These are phyloP conservation scores for Zapus hudsonius DNA, from an alignment of 2,113 vertebrate species.

Conservation along the genomic window DNA sequence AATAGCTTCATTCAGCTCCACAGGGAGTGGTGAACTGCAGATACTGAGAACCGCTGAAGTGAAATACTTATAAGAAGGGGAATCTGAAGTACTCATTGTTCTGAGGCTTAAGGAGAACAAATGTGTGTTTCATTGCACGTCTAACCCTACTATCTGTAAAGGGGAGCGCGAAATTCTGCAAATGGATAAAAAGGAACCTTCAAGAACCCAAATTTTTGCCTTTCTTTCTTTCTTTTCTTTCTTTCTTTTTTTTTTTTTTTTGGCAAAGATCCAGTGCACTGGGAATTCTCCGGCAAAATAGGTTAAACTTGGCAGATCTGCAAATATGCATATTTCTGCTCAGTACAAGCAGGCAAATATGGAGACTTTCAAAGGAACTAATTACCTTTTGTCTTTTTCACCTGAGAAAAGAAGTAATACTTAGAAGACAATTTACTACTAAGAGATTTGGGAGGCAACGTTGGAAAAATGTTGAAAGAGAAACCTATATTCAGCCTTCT, in stretches of 20 bases:
- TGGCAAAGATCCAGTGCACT: background rate
- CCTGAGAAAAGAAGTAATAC: background rate
- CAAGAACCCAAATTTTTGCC: background rate
- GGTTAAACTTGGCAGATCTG: slow-evolving; percentile 8
- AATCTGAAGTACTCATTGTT: background rate
- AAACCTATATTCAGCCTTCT: background rate
- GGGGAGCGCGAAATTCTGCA: background rate
- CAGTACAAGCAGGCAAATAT: background rate
- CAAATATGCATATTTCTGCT: background rate
- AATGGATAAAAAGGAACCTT: background rate
- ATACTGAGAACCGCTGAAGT: background rate
- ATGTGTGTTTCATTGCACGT: background rate
- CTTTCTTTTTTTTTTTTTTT: background rate
- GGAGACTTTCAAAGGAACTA: background rate
- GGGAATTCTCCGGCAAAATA: background rate
- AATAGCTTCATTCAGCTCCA: slow-evolving; percentile 23
- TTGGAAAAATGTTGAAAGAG: background rate
- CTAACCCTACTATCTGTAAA: background rate
- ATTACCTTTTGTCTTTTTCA: slow-evolving; percentile 9
- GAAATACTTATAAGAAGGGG: slow-evolving; percentile 6
- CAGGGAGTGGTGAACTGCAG: background rate
- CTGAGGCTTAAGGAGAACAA: background rate
- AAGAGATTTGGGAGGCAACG: slow-evolving; percentile 14
- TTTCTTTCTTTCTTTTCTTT: too few relatives aligned
- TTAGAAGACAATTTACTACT: slow-evolving; percentile 6